Evolutionary conservation across 2,888 invertebrate genomes (phyloP), one percentile per base, ranked within the genome.

Genomic region (Polydrusus tereticollis): DNA sequence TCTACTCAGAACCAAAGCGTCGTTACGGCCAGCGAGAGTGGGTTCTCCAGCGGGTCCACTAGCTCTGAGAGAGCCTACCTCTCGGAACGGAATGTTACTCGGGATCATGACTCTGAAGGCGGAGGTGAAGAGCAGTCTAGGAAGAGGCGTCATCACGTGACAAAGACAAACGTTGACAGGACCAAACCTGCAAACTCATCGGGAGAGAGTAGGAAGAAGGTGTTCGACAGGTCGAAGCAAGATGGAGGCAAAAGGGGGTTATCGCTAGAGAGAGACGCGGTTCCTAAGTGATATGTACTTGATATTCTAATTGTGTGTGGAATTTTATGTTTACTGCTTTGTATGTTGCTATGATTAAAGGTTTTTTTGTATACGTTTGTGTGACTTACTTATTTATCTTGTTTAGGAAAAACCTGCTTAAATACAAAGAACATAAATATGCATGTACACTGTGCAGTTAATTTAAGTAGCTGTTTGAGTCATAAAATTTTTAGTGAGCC

Each of bases 61-160:
- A 41, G 41, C 16, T 4, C 16, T 41, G 41, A 14, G 1, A 41
- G 41, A 16, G 7, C 36, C 36, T 12, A 7, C 8, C 21, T 50
- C 50, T 3, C 21, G 21, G 50, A 50, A 23, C 10, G n/a, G 23
- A 18, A 50, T 43, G 4, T 43, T 7, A 7, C 50, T 21, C 50
- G n/a, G 21, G 21, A 21, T 12, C 50, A 3, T 12, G 36, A 36
- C 36, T 36, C 12, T 36, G 12, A 2, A n/a, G 14, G 1, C 18
- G 8, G 55, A 43, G n/a, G n/a, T 57, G 41, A 58, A 16, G 66
- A 45, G 23, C 12, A 43, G 36, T 71, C 71, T 0, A 66, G 71
- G 8, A 71, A 71, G 29, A 36, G 71, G 21, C 43, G 23, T 14
- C 59, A 71, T 43, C 7, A 59, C 14, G 23, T 60, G 14, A 65